Percentiles rank a stretch among this genome's conserved stretches.
phyloP scores from a whole-genome alignment of 2,797 vertebrate species.

The Onychomys arenicola region DNA sequence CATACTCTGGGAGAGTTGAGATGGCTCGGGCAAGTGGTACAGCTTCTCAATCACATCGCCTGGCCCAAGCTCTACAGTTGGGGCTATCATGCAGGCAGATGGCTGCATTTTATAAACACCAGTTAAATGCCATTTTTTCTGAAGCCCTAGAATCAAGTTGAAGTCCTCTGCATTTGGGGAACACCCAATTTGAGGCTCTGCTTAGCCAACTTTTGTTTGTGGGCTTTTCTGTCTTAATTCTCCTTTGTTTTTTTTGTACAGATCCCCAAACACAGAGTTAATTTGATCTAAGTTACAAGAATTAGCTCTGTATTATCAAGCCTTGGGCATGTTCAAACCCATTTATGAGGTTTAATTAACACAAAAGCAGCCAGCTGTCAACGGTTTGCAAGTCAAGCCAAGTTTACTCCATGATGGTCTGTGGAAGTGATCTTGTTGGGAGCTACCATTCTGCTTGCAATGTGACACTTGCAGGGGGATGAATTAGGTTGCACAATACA shows the following conservation, averaged over 20 bases:
- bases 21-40: fast-evolving
- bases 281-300: neutral
- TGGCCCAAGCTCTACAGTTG: neutral
- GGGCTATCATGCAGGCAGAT: neutral
- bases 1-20: neutral
- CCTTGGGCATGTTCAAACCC: neutral
- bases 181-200: neutral
- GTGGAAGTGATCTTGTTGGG: neutral
- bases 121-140: neutral
- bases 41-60: too few relatives aligned
- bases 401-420: neutral
- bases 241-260: neutral
- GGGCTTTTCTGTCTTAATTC: neutral
- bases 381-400: neutral
- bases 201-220: neutral
- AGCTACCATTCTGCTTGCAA: neutral
- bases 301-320: neutral
- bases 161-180: neutral
- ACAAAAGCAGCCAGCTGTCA: neutral
- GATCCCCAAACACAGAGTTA: neutral
- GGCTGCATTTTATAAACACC: neutral
- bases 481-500: neutral
- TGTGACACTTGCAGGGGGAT: neutral
- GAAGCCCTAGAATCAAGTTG: neutral
- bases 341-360: neutral